Evolutionary conservation across 1,140 invertebrate genomes (phyloP).

Genomic region (Scaptodrosophila lebanonensis): DNA sequence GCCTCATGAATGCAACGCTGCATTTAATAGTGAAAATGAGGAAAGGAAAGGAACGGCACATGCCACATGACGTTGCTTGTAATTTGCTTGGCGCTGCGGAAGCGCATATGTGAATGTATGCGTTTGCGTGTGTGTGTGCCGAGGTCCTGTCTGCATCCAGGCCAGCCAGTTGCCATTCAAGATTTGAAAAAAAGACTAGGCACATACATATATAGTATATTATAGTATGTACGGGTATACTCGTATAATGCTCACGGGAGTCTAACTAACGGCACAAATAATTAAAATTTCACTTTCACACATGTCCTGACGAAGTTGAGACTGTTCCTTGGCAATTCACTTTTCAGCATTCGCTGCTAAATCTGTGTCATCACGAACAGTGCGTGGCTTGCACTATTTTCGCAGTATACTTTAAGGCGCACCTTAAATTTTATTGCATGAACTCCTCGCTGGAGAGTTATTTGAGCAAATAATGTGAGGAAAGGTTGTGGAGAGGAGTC

Average conservation of each 20-base stretch:
- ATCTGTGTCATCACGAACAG: conserved; percentile 68
- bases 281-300: conserved; percentile 72
- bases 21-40: conserved; percentile 62
- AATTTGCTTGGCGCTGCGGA: conserved; percentile 58
- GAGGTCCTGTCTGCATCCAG: conserved; percentile 67
- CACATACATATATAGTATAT: not conserved
- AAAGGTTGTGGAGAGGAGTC: too few relatives aligned
- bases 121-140: conserved; percentile 54
- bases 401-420: conserved; percentile 25
- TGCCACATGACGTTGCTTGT: conserved; percentile 73
- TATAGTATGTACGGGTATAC: not conserved
- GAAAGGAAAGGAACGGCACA: conserved; percentile 61
- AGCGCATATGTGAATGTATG: conserved; percentile 33
- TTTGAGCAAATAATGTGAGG: too few relatives aligned
- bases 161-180: conserved; percentile 63
- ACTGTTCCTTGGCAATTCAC: conserved; percentile 57
- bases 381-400: conserved; percentile 27
- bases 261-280: conserved; percentile 52
- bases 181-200: conserved; percentile 26
- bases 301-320: too few relatives aligned
- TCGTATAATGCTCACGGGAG: conserved; percentile 8
- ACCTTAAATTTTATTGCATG: conserved; percentile 11
- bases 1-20: conserved; percentile 51
- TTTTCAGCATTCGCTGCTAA: conserved; percentile 49
- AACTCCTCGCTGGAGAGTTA: too few relatives aligned